Base-by-base conservation (phyloP, 2,888 invertebrate species). In the Aethes cnicana region DNA sequence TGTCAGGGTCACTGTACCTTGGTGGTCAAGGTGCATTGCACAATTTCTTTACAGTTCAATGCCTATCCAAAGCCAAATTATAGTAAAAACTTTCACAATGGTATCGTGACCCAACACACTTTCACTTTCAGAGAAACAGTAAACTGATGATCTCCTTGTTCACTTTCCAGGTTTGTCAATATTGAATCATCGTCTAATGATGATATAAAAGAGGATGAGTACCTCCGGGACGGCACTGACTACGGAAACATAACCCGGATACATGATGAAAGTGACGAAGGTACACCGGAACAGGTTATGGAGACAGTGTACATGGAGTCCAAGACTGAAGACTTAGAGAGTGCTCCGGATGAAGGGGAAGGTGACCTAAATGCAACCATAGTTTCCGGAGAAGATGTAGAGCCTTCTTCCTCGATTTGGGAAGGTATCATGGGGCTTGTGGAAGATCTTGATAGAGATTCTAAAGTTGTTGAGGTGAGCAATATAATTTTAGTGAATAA, bases 101-200 rank as follows among this genome's bases (percentile, higher is more conserved):
- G 11, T 30, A 30, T 37, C 4, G 16, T 42, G 33, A 48, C 33
- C 33, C 26, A 9, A 8, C 32, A 14, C 14, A 41, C 48, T 41
- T 48, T 48, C 41, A 48, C 48, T 48, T 48, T 48, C 41, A 17
- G 11, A 6, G 23, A 9, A 16, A 17, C 21, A 3, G 25, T 39
- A 16, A n/a, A 21, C 3, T 46, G 8, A 14, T 18, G 23, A 23
- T 23, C 25, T 7, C 3, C 4, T 16, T 32, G 28, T 26, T 5
- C 7, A 37, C 9, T 59, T 72, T 84, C 43, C 73, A 92, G 92
- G 26, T 93, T 93, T 68, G 86, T 93, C 37, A 93, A 92, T 67
- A 93, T 94, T 65, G 94, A 94, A 74, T 93, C 94, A 21, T 93
- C 94, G 67, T 91, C 94, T 11, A 91, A 91, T 23, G 90, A 92